phyloP scores from a whole-genome alignment of 2,797 vertebrate genomes.

The Myotis planiceps region DNA sequence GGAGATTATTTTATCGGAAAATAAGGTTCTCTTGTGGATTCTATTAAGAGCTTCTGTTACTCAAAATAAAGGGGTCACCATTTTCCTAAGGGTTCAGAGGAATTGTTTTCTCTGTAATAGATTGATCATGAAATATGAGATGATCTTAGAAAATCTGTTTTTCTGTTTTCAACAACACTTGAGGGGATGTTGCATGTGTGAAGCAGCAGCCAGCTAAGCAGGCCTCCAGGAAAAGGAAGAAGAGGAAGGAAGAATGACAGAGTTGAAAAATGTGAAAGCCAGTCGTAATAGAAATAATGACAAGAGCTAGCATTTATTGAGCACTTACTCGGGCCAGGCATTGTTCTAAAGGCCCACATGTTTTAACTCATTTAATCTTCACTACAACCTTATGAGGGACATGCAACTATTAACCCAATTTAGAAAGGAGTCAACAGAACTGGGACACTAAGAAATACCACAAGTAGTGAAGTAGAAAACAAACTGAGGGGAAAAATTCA shows the following conservation, averaged over 20 bases:
- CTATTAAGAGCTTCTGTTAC: constrained; percentile 1
- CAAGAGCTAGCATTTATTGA: neutral
- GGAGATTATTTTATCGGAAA: constrained; percentile 37
- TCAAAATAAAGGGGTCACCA: neutral
- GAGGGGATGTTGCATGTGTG: neutral
- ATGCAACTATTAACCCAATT: neutral
- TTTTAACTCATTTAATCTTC: neutral
- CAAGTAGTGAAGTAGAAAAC: constrained; percentile 20
- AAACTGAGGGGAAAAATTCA: neutral
- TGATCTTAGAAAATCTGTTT: neutral
- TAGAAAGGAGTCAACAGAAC: constrained; percentile 32
- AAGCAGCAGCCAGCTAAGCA: neutral
- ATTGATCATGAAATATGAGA: neutral
- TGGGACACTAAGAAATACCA: neutral
- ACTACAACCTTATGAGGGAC: neutral
- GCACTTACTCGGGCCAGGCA: neutral
- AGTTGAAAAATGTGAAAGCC: neutral
- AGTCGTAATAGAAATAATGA: neutral
- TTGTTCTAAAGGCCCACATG: neutral
- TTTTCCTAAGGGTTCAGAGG: neutral
- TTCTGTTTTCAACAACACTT: neutral
- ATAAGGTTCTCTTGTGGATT: neutral
- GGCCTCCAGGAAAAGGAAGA: neutral
- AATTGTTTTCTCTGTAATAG: neutral
- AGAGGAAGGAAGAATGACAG: neutral